These are phyloP conservation scores for Orchesellides sinensis DNA, from an alignment of 2,888 invertebrate genomes.

Conservation along the genomic window DNA sequence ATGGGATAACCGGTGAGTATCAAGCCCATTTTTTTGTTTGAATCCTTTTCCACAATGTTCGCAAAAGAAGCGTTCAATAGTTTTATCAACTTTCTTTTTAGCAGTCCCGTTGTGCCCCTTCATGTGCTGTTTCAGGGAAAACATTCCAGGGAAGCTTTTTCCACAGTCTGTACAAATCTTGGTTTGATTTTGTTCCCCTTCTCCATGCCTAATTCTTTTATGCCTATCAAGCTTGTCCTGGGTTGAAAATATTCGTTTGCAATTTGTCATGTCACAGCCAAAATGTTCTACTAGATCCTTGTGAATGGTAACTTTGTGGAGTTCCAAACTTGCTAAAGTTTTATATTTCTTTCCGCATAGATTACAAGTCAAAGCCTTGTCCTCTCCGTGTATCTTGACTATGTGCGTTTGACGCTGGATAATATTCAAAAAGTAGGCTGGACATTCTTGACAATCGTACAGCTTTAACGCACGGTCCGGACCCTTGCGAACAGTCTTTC, in stretches of 20 bases:
- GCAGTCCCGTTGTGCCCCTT: background rate
- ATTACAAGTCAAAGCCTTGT: background rate
- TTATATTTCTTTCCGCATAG: background rate
- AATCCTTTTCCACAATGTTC: conserved; percentile 4
- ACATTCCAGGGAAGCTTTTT: background rate
- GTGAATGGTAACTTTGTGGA: background rate
- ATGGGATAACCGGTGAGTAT: background rate
- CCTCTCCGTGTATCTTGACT: background rate
- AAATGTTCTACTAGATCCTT: background rate
- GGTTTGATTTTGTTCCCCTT: background rate
- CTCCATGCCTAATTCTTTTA: background rate
- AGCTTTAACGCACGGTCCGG: background rate
- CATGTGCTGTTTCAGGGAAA: background rate
- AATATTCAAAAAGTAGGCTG: background rate
- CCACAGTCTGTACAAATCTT: background rate
- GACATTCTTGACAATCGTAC: background rate
- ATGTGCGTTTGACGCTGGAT: background rate
- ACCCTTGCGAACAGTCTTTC: too few relatives aligned
- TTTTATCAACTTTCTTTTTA: background rate
- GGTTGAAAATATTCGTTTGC: background rate
- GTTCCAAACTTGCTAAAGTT: background rate
- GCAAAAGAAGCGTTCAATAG: background rate
- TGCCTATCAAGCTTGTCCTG: background rate
- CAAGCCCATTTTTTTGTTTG: background rate
- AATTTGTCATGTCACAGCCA: background rate